These are phyloP conservation scores for Chlamydotis undulata DNA, from an alignment of 2,113 vertebrate genomes.

Conservation along the genomic window DNA sequence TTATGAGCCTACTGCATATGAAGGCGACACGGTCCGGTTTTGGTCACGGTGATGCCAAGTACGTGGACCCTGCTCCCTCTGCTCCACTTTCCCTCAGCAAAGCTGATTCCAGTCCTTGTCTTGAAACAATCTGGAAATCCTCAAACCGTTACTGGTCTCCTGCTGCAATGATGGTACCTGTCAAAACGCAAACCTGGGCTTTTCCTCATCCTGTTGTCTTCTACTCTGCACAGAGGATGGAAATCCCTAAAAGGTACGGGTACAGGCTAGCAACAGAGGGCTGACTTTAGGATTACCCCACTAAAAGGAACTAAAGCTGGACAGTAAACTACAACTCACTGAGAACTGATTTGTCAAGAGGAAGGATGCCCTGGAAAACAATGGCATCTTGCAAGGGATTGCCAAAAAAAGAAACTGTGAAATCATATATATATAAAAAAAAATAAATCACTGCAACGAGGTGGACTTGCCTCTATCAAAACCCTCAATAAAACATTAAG, in stretches of 20 bases:
- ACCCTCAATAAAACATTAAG: not conserved
- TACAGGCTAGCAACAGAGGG: not conserved
- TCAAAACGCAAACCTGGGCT: not conserved
- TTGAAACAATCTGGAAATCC: not conserved
- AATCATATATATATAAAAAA: too few relatives aligned
- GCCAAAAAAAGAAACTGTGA: not conserved
- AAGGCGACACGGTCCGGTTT: not conserved
- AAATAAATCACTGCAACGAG: not conserved
- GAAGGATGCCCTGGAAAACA: not conserved
- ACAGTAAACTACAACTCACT: not conserved
- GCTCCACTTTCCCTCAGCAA: not conserved
- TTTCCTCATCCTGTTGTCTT: not conserved
- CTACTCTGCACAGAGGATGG: not conserved
- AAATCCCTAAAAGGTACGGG: not conserved
- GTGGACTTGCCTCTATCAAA: not conserved
- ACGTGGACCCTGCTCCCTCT: not conserved
- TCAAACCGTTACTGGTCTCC: not conserved
- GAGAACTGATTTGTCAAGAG: not conserved
- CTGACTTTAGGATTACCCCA: not conserved
- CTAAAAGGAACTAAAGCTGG: not conserved
- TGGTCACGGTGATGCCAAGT: not conserved
- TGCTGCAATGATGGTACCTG: not conserved
- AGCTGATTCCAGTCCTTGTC: not conserved
- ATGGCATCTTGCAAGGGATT: not conserved
- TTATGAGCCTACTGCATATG: not conserved